Base-by-base conservation (phyloP, 2,888 invertebrate species). In the Drosophila antonietae region DNA sequence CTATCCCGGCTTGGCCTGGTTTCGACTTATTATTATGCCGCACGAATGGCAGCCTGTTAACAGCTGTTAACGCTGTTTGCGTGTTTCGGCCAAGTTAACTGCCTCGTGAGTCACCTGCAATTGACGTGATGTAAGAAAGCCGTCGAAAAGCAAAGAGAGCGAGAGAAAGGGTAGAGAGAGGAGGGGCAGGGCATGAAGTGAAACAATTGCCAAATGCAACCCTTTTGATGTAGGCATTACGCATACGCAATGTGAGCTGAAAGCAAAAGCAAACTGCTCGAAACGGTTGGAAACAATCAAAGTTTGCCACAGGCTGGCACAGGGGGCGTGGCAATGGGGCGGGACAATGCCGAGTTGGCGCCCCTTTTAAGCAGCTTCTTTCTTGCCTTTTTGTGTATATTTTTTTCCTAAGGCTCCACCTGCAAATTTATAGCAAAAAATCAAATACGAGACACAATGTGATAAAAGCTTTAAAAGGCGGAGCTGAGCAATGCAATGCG, bases 101-200 rank as follows among this genome's bases (percentile, higher is more conserved):
- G 73, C 57, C 77, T 51, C 10, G 60, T 86, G 86, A 86, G 86
- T 86, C 86, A 86, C 86, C 87, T 86, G 86, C 86, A 86, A 86
- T 84, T 88, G 86, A 86, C 88, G 82, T 72, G 41, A 57, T 44
- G 44, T 57, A 61, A 31, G 58, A 57, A 51, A 37, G 20, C 12
- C 28, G 23, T 23, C 35, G 53, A 41, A 20, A 39, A 31, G 18
- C 9, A 9, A 2, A 31, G n/a, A 31, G 28, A 0, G 2, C 10
- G 5, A 1, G 2, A 1, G 31, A 18, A 1, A 3, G 4, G 4
- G 51, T n/a, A 8, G 18, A 10, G 23, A 9, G 10, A 12, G 7
- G 18, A 31, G n/a, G n/a, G 1, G 3, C 37, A 15, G 44, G 20
- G 2, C 1, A 41, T 12, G 49, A 14, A 33, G 58, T 46, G 55